Evolutionary conservation across 1,140 invertebrate genomes (phyloP).

Genomic region (Dinoponera quadriceps): DNA sequence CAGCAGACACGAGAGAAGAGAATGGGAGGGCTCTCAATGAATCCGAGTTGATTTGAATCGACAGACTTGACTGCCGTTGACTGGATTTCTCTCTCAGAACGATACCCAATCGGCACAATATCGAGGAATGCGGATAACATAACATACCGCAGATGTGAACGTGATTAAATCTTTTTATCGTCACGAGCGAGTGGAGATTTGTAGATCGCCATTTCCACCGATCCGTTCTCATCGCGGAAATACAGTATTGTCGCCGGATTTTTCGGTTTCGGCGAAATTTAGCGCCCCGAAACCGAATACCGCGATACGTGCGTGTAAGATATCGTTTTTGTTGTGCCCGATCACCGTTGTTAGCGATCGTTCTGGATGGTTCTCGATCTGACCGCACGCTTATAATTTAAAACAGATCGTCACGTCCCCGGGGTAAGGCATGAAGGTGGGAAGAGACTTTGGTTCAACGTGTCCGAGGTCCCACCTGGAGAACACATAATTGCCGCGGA

Average conservation of each 20-base stretch:
- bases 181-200: background rate
- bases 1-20: too few species aligned
- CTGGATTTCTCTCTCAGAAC: too few species aligned
- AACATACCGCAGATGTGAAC: too few species aligned
- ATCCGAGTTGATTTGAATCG: too few species aligned
- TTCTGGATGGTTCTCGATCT: background rate
- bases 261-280: background rate
- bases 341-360: slow-evolving; percentile 29
- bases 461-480: slow-evolving; percentile 92
- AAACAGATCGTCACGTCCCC: slow-evolving; percentile 88
- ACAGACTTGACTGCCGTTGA: too few species aligned
- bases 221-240: background rate
- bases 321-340: background rate
- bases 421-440: slow-evolving; percentile 93
- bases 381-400: slow-evolving; percentile 57
- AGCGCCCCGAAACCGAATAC: background rate
- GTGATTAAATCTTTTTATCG: too few species aligned
- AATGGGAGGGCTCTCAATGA: too few species aligned
- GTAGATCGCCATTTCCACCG: background rate
- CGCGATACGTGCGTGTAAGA: too few species aligned
- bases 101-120: too few species aligned
- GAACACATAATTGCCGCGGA: slow-evolving; percentile 94
- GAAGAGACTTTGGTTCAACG: slow-evolving; percentile 96
- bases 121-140: too few species aligned
- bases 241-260: background rate